A percentile compares a stretch with the other conserved stretches of the same genome.
phyloP scores from a whole-genome alignment of 2,888 invertebrate species.

The Gibbula magus region DNA sequence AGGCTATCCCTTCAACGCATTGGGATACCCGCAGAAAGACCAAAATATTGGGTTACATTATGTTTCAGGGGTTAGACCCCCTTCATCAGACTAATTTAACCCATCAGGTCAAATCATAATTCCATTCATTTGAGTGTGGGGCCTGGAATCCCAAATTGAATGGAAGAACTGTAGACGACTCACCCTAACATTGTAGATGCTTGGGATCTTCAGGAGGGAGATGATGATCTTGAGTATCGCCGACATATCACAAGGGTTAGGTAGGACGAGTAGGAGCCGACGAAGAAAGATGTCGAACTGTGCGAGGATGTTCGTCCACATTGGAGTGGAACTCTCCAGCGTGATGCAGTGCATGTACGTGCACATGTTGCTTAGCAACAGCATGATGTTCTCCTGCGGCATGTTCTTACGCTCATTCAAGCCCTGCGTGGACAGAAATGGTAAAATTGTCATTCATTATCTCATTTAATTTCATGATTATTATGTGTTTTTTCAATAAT shows the following conservation, averaged over 20 bases:
- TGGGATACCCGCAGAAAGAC: too few relatives aligned
- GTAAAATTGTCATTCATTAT: too few relatives aligned
- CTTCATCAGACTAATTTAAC: too few relatives aligned
- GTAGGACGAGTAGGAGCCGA: slow-evolving; percentile 69
- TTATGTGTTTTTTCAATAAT: too few relatives aligned
- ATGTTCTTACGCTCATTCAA: slow-evolving; percentile 86
- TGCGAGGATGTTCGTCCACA: slow-evolving; percentile 88
- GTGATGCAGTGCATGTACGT: slow-evolving; percentile 94
- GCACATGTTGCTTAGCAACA: slow-evolving; percentile 92
- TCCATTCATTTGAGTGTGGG: too few relatives aligned
- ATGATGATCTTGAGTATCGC: slow-evolving; percentile 76
- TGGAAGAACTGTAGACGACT: slow-evolving; percentile 28
- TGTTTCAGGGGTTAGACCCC: too few relatives aligned
- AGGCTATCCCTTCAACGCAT: too few relatives aligned
- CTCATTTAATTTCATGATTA: too few relatives aligned
- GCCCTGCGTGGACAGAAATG: slow-evolving; percentile 74
- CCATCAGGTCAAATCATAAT: too few relatives aligned
- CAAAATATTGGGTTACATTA: too few relatives aligned
- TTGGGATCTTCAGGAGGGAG: slow-evolving; percentile 86
- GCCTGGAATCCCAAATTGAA: background rate
- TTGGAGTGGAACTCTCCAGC: slow-evolving; percentile 83
- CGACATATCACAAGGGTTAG: slow-evolving; percentile 72
- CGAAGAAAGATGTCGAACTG: slow-evolving; percentile 92
- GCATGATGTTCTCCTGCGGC: slow-evolving; percentile 81
- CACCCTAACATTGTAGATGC: slow-evolving; percentile 87